These are phyloP conservation scores for Periophthalmus magnuspinnatus DNA, from an alignment of 2,797 vertebrate species.

Conservation along the genomic window DNA sequence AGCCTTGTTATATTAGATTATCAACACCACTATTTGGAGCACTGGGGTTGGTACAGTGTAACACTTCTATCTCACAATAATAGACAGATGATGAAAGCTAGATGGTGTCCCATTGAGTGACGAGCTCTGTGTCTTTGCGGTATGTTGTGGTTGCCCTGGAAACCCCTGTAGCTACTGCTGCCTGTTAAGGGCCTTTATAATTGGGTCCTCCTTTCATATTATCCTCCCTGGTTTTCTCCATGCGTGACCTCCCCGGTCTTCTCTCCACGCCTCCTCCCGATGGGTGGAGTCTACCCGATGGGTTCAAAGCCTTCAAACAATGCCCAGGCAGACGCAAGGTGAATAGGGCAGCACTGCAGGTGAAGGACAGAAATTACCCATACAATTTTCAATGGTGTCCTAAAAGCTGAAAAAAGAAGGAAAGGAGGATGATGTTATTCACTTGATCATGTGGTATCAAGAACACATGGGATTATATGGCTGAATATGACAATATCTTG, in stretches of 20 bases:
- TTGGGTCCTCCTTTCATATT: slow-evolving; percentile 79
- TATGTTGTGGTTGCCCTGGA: slow-evolving; percentile 71
- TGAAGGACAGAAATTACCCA: slow-evolving; percentile 59
- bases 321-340: slow-evolving; percentile 29
- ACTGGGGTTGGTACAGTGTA: slow-evolving; percentile 51
- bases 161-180: slow-evolving; percentile 70
- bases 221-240: slow-evolving; percentile 60
- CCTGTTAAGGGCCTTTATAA: slow-evolving; percentile 77
- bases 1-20: slow-evolving; percentile 60
- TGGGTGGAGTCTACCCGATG: slow-evolving; percentile 68
- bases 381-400: slow-evolving; percentile 3
- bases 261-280: slow-evolving; percentile 41
- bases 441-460: not conserved
- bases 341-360: slow-evolving; percentile 32
- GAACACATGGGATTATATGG: not conserved
- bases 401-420: not conserved
- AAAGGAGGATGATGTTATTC: not conserved
- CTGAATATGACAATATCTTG: not conserved
- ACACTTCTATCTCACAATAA: slow-evolving; percentile 67
- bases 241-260: slow-evolving; percentile 59
- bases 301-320: slow-evolving; percentile 73
- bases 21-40: slow-evolving; percentile 53
- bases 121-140: slow-evolving; percentile 35
- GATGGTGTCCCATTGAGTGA: slow-evolving; percentile 66
- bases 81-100: slow-evolving; percentile 73